phyloP scores from a whole-genome alignment of 2,888 invertebrate species.

The Dryomyza anilis region DNA sequence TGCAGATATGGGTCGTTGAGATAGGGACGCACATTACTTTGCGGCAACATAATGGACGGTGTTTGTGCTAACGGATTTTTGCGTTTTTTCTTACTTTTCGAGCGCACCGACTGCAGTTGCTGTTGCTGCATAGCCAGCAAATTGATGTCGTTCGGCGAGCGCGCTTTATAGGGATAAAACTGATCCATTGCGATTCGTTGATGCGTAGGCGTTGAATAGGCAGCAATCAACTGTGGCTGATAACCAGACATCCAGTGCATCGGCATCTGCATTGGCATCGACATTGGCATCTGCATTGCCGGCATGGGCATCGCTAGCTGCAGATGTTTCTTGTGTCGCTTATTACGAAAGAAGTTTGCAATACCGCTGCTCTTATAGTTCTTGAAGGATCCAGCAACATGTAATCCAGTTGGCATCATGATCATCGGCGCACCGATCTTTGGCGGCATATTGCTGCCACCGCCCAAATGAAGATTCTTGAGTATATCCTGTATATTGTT shows the following conservation, averaged over 20 bases:
- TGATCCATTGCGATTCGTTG: conserved; percentile 65
- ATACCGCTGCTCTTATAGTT: conserved; percentile 57
- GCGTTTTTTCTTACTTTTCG: conserved; percentile 49
- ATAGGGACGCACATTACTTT: conserved; percentile 57
- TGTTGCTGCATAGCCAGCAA: conserved; percentile 67
- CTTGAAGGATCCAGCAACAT: conserved; percentile 57
- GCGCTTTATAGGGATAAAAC: conserved; percentile 73
- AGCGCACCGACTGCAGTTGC: conserved; percentile 32
- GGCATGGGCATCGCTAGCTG: conserved; percentile 47
- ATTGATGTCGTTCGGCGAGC: conserved; percentile 76
- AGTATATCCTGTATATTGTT: conserved; percentile 60
- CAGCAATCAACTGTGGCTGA: conserved; percentile 36
- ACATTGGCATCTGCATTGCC: conserved; percentile 40
- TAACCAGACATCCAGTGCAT: conserved; percentile 50
- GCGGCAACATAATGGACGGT: conserved; percentile 34
- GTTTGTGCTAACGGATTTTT: conserved; percentile 29
- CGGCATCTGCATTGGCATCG: conserved; percentile 44
- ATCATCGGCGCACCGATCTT: conserved; percentile 44
- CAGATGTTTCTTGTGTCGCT: conserved; percentile 54
- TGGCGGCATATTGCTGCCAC: conserved; percentile 33
- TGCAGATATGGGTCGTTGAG: conserved; percentile 41
- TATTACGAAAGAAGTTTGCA: conserved; percentile 54
- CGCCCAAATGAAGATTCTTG: conserved; percentile 47
- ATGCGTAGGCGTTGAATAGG: conserved; percentile 33
- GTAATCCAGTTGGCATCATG: conserved; percentile 53